A percentile compares a stretch with the other conserved stretches of the same genome.
These are phyloP conservation scores for Caenorhabditis panamensis DNA, from an alignment of 2,888 invertebrate species.

Conservation along the genomic window DNA sequence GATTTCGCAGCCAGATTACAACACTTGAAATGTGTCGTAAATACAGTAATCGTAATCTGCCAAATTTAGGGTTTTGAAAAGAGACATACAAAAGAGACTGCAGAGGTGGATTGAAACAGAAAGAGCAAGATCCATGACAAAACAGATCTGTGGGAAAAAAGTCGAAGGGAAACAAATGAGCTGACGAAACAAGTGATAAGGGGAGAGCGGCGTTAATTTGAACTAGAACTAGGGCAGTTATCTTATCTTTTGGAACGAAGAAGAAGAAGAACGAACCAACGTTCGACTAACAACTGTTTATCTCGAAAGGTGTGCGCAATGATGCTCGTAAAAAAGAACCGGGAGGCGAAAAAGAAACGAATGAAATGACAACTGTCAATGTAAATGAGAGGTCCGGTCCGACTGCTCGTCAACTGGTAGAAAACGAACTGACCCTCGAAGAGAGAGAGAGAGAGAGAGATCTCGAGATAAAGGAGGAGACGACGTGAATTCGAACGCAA, in stretches of 20 bases:
- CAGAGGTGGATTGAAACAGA: not conserved
- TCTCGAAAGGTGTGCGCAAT: slow-evolving; percentile 3
- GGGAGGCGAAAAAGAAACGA: slow-evolving; percentile 1
- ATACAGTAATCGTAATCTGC: too few relatives aligned
- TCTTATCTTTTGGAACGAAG: not conserved
- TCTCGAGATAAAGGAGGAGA: not conserved
- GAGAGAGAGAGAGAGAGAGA: too few relatives aligned
- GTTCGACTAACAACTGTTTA: not conserved
- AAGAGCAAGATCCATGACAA: not conserved
- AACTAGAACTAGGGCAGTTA: not conserved
- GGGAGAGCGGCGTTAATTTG: not conserved
- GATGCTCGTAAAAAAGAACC: slow-evolving; percentile 1
- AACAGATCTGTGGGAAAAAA: slow-evolving; percentile 6
- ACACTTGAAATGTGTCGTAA: slow-evolving; percentile 5
- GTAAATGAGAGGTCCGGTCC: not conserved
- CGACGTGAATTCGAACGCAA: slow-evolving; percentile 2
- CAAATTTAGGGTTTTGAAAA: not conserved
- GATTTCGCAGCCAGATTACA: slow-evolving; percentile 45
- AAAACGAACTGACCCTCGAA: not conserved
- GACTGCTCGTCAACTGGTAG: not conserved
- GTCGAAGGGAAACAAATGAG: not conserved
- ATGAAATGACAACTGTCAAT: slow-evolving; percentile 1
- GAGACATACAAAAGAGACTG: not conserved
- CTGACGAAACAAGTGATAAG: not conserved
- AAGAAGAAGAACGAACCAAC: too few relatives aligned